Base-by-base conservation (phyloP, 2,113 vertebrate species). In the Callithrix jacchus region DNA sequence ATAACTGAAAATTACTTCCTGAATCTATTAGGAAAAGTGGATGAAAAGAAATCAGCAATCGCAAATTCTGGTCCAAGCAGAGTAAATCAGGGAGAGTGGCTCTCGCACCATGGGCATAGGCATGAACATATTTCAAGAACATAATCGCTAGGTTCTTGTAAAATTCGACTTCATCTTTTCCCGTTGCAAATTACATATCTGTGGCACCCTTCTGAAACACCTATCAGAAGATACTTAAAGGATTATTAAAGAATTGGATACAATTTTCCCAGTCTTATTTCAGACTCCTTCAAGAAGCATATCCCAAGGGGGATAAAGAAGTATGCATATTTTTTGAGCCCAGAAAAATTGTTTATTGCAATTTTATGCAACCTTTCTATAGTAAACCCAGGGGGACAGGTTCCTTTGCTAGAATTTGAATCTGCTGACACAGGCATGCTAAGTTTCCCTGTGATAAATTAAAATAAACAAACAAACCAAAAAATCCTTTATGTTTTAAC, bases 161-260 rank as follows among this genome's bases (percentile, higher is more conserved):
- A 97, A 94, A 96, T 68, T 71, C 35, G 87, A 97, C 76, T 92
- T 85, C 40, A 83, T 92, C 95, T 92, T 93, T 94, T 70, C 90
- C 97, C 70, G 90, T 42, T 89, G 88, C 71, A 97, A 98, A 98
- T 97, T 97, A 98, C 37, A 84, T 96, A 96, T 90, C 91, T 90
- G 94, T 54, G 86, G 68, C 20, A 81, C 91, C 96, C 86, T 97
- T 98, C 97, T 93, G 52, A 85, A 98, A 97, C 0, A 66, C n/a
- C 45, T 91, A 98, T 97, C 88, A 97, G 71, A 94, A 97, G 96
- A 95, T 0, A 0, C 92, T 94, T 97, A 97, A 98, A 82, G 94
- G 96, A 98, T 98, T 98, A 98, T 96, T 98, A 98, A 96, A 98
- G 80, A 97, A 97, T 42, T 96, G 92, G 97, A 97, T 83, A 93